Evolutionary conservation across 2,888 invertebrate genomes (phyloP).

Genomic region (Notodonta ziczac): DNA sequence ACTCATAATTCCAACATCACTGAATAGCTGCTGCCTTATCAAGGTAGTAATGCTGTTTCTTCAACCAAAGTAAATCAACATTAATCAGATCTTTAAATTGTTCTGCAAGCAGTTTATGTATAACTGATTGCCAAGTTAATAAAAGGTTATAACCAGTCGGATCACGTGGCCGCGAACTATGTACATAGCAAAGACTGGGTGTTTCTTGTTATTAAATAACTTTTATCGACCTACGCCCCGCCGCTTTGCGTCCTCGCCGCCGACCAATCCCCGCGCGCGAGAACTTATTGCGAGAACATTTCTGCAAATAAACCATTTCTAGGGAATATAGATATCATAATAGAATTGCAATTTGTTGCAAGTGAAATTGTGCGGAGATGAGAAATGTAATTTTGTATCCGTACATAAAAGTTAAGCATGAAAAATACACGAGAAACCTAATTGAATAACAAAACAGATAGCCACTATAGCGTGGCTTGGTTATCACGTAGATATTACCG

Average conservation of each 20-base stretch:
- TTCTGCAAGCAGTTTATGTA: conserved; percentile 17
- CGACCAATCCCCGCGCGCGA: conserved; percentile 38
- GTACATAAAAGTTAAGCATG: too few relatives aligned
- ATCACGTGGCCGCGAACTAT: conserved; percentile 48
- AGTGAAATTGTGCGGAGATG: neutral
- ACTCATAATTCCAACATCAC: too few relatives aligned
- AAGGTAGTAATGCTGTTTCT: neutral
- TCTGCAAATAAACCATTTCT: conserved; percentile 33
- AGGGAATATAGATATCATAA: conserved; percentile 31
- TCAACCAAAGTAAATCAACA: conserved; percentile 7
- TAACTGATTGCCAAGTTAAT: conserved; percentile 20
- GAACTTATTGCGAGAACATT: conserved; percentile 51
- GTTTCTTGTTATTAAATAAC: conserved; percentile 80
- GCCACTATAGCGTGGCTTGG: neutral
- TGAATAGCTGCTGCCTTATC: neutral
- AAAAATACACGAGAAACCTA: neutral
- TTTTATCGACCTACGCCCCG: conserved; percentile 71
- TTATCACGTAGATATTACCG: neutral
- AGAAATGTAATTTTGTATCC: too few relatives aligned
- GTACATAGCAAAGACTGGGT: conserved; percentile 53
- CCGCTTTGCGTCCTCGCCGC: conserved; percentile 43
- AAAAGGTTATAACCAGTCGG: conserved; percentile 42
- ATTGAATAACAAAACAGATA: neutral
- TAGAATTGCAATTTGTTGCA: conserved; percentile 17
- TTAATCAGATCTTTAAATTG: conserved; percentile 17